Evolutionary conservation across 2,888 invertebrate species (phyloP).

Genomic region (Galerucella pusilla): DNA sequence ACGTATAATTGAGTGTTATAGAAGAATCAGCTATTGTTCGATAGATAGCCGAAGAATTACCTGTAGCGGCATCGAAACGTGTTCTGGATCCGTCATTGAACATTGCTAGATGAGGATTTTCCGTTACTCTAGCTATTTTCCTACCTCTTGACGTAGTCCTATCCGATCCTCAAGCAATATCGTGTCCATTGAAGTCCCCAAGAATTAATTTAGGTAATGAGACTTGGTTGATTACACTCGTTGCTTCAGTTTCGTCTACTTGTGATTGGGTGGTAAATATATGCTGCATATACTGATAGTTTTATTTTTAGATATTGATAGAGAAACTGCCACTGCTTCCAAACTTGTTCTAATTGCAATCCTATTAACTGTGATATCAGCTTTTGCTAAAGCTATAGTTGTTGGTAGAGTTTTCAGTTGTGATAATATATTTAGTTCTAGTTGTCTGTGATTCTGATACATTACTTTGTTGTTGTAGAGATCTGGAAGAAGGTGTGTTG

Average conservation of each 20-base stretch:
- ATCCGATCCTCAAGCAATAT: conserved; percentile 16
- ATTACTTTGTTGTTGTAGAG: too few relatives aligned
- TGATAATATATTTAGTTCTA: not conserved
- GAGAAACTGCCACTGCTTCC: too few relatives aligned
- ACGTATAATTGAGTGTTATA: too few relatives aligned
- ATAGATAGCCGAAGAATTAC: too few relatives aligned
- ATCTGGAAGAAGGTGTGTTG: too few relatives aligned
- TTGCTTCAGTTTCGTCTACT: conserved; percentile 19
- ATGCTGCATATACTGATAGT: conserved; percentile 14
- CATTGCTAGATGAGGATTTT: too few relatives aligned
- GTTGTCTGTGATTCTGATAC: not conserved
- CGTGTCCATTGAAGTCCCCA: conserved; percentile 24
- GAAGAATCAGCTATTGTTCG: too few relatives aligned
- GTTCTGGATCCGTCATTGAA: too few relatives aligned
- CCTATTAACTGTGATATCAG: too few relatives aligned
- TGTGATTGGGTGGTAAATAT: not conserved
- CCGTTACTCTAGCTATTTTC: conserved; percentile 4
- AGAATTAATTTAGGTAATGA: conserved; percentile 14
- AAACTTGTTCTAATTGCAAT: too few relatives aligned
- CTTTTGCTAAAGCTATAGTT: too few relatives aligned
- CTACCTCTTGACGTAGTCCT: conserved; percentile 21
- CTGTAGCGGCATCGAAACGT: too few relatives aligned
- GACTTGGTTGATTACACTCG: conserved; percentile 16
- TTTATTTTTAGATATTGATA: not conserved
- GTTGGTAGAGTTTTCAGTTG: not conserved